These are phyloP conservation scores for Heterotilapia buettikoferi DNA, from an alignment of 2,113 vertebrate species.

Conservation along the genomic window DNA sequence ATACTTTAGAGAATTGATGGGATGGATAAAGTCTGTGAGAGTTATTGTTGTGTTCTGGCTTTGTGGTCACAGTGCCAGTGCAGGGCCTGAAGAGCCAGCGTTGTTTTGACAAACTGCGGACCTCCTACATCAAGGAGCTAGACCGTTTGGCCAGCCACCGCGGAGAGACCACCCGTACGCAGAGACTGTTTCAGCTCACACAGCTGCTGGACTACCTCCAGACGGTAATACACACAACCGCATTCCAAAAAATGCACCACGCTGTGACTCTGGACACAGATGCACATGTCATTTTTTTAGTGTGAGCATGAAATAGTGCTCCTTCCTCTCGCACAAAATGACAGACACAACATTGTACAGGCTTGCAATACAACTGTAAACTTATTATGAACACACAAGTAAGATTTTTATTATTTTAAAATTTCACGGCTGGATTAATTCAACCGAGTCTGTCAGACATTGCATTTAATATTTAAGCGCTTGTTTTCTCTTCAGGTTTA, in stretches of 20 bases:
- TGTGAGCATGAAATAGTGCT: not conserved
- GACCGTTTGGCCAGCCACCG: constrained; percentile 87
- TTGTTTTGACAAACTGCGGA: constrained; percentile 91
- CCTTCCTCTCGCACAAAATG: not conserved
- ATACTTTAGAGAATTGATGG: constrained; percentile 12
- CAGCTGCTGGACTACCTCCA: constrained; percentile 95
- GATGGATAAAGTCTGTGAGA: constrained; percentile 27
- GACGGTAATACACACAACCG: constrained; percentile 72
- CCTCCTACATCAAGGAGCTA: constrained; percentile 95
- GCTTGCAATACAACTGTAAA: not conserved
- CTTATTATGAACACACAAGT: not conserved
- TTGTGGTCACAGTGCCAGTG: constrained; percentile 81
- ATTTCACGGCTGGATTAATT: not conserved
- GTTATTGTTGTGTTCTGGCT: constrained; percentile 51
- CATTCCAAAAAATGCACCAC: not conserved
- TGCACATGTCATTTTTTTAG: not conserved
- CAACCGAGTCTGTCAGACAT: not conserved
- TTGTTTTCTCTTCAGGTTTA: not conserved
- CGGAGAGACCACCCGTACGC: constrained; percentile 85
- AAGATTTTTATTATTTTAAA: not conserved
- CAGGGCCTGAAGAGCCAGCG: constrained; percentile 92
- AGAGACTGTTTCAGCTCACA: constrained; percentile 93
- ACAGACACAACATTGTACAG: not conserved
- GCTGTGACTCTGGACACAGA: not conserved
- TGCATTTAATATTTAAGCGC: not conserved